A percentile compares a stretch with the other conserved stretches of the same genome.
Conservation (phyloP, 2,888 invertebrate species). For the Teinopalpus imperialis region DNA sequence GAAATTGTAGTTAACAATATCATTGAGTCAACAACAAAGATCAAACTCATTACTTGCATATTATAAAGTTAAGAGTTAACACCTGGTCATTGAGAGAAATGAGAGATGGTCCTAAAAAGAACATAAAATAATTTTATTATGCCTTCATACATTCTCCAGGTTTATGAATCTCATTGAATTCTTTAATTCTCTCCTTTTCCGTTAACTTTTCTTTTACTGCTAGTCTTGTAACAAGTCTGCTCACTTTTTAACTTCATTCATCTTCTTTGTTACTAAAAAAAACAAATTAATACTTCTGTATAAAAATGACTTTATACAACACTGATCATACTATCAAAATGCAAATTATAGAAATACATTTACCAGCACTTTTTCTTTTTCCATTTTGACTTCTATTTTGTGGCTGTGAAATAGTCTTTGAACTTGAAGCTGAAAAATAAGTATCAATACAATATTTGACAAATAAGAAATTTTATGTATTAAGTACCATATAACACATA, state of each 20-base stretch:
- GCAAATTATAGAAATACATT: background rate
- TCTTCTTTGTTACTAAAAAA: conserved; percentile 13
- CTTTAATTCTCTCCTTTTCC: conserved; percentile 37
- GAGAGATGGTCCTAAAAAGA: background rate
- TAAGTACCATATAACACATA: too few relatives aligned
- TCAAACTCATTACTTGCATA: too few relatives aligned
- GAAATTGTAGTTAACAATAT: too few relatives aligned
- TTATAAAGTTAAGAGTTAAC: too few relatives aligned
- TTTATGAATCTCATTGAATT: conserved; percentile 53
- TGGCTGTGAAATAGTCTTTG: background rate
- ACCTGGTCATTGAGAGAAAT: too few relatives aligned
- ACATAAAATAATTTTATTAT: conserved; percentile 12
- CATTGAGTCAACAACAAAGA: too few relatives aligned
- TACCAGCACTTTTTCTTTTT: conserved; percentile 16
- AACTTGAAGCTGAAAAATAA: conserved; percentile 8
- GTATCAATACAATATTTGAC: too few relatives aligned
- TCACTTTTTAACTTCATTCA: conserved; percentile 23
- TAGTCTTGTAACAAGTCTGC: conserved; percentile 22
- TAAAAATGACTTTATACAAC: too few relatives aligned
- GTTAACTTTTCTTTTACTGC: conserved; percentile 38
- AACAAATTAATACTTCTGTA: too few relatives aligned
- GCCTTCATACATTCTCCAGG: conserved; percentile 79
- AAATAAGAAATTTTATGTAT: too few relatives aligned
- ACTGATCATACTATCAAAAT: too few relatives aligned
- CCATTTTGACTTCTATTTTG: conserved; percentile 2